Evolutionary conservation across 2,888 invertebrate species (phyloP).

Genomic region (Serrognathus titanus): DNA sequence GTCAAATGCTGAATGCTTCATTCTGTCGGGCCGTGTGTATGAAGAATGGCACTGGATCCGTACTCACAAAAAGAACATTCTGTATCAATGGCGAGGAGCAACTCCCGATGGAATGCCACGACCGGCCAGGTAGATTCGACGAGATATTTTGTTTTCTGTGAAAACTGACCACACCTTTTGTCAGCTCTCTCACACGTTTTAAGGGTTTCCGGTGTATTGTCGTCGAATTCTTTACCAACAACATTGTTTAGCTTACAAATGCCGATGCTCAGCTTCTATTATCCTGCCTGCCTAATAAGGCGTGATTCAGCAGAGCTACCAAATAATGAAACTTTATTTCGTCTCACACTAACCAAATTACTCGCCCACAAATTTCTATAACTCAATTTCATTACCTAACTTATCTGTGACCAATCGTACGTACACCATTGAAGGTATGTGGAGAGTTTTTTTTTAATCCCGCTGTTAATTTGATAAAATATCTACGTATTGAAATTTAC

Average conservation of each 20-base stretch:
- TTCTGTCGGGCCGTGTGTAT: slow-evolving; percentile 28
- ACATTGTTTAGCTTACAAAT: slow-evolving; percentile 47
- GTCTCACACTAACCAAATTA: no score
- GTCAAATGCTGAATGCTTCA: slow-evolving; percentile 39
- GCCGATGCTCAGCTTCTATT: slow-evolving; percentile 41
- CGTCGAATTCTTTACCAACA: slow-evolving; percentile 43
- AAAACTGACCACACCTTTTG: slow-evolving; percentile 52
- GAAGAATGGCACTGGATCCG: slow-evolving; percentile 34
- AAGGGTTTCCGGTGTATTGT: slow-evolving; percentile 50
- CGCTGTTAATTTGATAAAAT: no score
- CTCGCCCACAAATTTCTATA: no score
- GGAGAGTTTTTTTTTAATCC: no score
- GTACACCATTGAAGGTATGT: no score
- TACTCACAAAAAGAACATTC: slow-evolving; percentile 43
- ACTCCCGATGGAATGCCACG: slow-evolving; percentile 43
- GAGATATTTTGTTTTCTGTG: slow-evolving; percentile 47
- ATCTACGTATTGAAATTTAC: no score
- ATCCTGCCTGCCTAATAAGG: slow-evolving; percentile 33
- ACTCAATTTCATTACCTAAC: no score
- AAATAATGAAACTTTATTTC: neutral
- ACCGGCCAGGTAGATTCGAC: slow-evolving; percentile 35
- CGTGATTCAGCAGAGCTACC: slow-evolving; percentile 36
- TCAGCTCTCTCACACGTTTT: slow-evolving; percentile 47
- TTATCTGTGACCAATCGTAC: no score
- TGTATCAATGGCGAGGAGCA: slow-evolving; percentile 41